Conservation (phyloP, 2,888 invertebrate genomes). For the Synanthedon myopaeformis region DNA sequence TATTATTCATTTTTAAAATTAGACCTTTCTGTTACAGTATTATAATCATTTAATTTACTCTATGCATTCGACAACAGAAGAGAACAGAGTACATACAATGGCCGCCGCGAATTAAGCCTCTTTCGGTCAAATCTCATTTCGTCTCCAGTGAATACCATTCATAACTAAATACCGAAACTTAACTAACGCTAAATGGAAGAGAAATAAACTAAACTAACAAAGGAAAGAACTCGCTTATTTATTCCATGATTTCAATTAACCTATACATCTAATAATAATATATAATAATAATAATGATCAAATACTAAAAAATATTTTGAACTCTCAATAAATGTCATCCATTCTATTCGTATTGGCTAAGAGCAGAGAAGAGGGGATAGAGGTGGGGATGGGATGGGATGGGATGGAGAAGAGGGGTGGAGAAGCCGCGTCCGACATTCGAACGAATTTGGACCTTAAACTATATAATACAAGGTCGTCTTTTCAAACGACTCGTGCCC, state of each 20-base stretch:
- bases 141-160: conserved; percentile 20
- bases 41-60: conserved; percentile 36
- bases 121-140: conserved; percentile 42
- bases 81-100: conserved; percentile 19
- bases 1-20: conserved; percentile 70
- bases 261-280: not conserved
- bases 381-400: no score
- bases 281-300: conserved; percentile 8
- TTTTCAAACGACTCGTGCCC: no score
- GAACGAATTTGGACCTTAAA: not conserved
- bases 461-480: conserved; percentile 3
- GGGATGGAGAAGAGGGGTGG: no score
- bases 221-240: conserved; percentile 11
- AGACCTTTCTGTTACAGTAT: conserved; percentile 63
- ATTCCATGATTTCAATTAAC: not conserved
- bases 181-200: conserved; percentile 61
- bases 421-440: no score
- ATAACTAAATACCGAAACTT: conserved; percentile 50
- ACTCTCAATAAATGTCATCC: conserved; percentile 12
- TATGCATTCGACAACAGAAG: conserved; percentile 54
- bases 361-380: no score
- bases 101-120: conserved; percentile 47
- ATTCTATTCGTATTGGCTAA: no score
- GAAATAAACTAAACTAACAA: conserved; percentile 55
- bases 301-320: conserved; percentile 42